These are phyloP conservation scores for Heliconius congener DNA, from an alignment of 1,140 invertebrate species.

Conservation along the genomic window DNA sequence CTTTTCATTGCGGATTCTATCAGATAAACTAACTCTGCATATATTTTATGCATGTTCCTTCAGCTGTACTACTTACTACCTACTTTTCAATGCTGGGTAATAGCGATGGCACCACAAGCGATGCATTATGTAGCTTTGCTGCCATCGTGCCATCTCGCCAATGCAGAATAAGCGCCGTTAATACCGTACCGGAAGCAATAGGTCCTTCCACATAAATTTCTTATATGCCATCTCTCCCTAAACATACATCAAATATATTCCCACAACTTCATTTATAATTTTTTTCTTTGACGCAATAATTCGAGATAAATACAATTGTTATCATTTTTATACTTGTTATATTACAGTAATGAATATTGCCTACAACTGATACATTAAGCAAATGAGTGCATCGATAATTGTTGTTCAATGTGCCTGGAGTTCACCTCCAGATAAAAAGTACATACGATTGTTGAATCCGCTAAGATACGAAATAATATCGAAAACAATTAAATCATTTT, in stretches of 20 bases:
- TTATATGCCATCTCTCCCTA: no score
- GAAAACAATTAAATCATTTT: neutral
- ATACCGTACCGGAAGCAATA: neutral
- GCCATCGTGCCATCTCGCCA: neutral
- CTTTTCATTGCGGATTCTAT: no score
- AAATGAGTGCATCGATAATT: constrained; percentile 1
- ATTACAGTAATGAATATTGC: neutral
- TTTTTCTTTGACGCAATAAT: neutral
- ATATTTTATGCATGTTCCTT: no score
- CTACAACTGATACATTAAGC: neutral
- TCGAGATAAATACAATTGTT: neutral
- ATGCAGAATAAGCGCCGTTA: neutral
- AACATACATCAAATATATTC: no score
- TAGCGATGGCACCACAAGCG: neutral
- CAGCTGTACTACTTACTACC: no score
- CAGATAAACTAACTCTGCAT: no score
- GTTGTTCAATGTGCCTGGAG: constrained; percentile 11
- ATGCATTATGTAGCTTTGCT: neutral
- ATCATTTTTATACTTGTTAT: neutral
- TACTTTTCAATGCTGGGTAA: neutral
- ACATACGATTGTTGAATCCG: constrained; percentile 12
- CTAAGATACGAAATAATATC: constrained; percentile 15
- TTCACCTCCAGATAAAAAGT: constrained; percentile 18
- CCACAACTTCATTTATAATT: neutral
- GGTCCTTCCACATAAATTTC: neutral